These are phyloP conservation scores for Ciconia maguari DNA, from an alignment of 2,113 vertebrate genomes.

Conservation along the genomic window DNA sequence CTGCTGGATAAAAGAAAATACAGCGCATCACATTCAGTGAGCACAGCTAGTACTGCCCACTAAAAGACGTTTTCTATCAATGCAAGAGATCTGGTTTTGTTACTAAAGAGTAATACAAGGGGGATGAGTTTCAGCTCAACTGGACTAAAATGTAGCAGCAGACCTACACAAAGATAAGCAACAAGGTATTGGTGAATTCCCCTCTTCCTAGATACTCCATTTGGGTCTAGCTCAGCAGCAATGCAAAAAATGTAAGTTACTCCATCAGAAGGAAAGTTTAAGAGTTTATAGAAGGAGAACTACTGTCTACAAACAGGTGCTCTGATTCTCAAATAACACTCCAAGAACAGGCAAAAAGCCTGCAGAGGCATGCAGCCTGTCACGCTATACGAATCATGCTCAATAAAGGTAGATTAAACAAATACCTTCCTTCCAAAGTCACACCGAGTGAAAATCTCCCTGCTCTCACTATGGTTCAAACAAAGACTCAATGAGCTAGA, in stretches of 20 bases:
- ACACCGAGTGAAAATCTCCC: background rate
- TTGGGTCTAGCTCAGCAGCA: background rate
- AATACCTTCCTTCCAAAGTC: background rate
- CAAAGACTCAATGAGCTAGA: background rate
- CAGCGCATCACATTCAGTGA: background rate
- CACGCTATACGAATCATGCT: background rate
- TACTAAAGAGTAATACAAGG: background rate
- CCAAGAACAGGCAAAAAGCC: background rate
- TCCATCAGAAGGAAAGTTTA: background rate
- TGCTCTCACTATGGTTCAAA: background rate
- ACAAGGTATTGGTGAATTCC: background rate
- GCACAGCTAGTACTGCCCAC: background rate
- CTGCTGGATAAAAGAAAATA: background rate
- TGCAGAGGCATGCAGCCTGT: background rate
- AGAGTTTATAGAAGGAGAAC: background rate
- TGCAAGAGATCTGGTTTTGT: background rate
- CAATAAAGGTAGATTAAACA: background rate
- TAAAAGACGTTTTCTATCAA: background rate
- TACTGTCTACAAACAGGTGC: background rate
- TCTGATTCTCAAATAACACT: background rate
- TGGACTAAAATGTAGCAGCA: background rate
- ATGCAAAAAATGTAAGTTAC: background rate
- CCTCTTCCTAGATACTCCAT: background rate
- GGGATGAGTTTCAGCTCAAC: background rate
- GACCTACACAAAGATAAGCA: background rate